Evolutionary conservation across 2,113 vertebrate genomes (phyloP), one percentile per base, ranked within the genome.

Genomic region (Azemiops feae): DNA sequence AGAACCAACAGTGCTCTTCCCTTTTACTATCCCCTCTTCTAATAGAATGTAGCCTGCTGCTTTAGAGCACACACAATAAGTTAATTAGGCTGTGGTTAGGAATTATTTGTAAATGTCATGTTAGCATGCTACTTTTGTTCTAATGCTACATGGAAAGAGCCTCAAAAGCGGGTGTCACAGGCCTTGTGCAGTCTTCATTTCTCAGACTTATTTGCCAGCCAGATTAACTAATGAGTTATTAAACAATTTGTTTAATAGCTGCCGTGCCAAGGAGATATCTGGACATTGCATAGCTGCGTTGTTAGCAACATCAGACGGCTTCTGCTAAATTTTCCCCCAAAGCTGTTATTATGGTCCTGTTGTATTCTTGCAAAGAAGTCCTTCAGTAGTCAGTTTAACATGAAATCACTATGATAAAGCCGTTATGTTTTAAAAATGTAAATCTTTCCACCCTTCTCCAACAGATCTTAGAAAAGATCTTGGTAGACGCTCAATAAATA

Each of bases 81-180:
- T 97, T 98, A 98, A 98, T 98, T 97, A 98, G 97, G 97, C 96
- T 97, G 97, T 0, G 96, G 97, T 96, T 97, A 97, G 96, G 96
- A 96, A 96, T 97, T 97, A 97, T 98, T 97, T 97, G 95, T 98
- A 98, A 98, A 98, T 98, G 97, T 98, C 97, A 97, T 97, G 97
- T 98, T 97, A 98, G 97, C 97, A 97, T 97, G 96, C 95, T 94
- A 94, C 94, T 96, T 93, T 95, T 96, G 92, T 97, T 97, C 95
- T 94, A 97, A 96, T 96, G 95, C 94, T 96, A 94, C 95, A 92
- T 94, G 93, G 95, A 87, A 89, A 95, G 97, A 95, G 96, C 94
- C 96, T 95, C 88, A 97, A 92, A 95, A 88, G 94, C 91, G 93
- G 95, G 94, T 96, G 94, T 96, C 94, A 94, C 95, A 96, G 95